Percentiles rank a stretch among this genome's conserved stretches.
Conservation (phyloP, 2,888 invertebrate species). For the Zonitis immaculata region DNA sequence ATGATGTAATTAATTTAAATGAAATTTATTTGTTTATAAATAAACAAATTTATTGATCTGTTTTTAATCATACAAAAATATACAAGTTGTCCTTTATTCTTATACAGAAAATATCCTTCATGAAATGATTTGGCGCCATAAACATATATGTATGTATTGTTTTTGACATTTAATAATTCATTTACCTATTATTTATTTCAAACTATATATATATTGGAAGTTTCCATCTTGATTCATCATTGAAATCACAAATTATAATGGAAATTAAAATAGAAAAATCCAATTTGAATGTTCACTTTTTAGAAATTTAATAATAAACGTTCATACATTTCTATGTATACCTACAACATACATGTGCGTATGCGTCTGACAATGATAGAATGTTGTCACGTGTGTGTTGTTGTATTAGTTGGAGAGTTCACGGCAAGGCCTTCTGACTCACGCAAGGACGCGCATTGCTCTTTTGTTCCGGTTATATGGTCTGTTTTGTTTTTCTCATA, state of each 20-base stretch:
- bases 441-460: conserved; percentile 45
- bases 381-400: conserved; percentile 2
- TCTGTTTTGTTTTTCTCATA: conserved; percentile 11
- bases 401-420: conserved; percentile 15
- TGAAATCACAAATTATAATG: neutral
- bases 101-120: neutral
- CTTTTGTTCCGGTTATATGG: conserved; percentile 41
- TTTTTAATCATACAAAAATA: too few species aligned
- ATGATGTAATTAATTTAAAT: neutral
- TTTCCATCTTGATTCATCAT: neutral
- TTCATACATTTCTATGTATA: neutral
- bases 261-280: too few species aligned
- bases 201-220: neutral
- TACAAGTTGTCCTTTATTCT: neutral
- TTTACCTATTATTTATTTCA: too few species aligned
- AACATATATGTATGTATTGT: too few species aligned
- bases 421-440: conserved; percentile 44
- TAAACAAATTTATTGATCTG: neutral
- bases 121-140: neutral
- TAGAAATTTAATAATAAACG: too few species aligned
- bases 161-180: too few species aligned
- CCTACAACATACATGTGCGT: too few species aligned
- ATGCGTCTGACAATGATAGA: conserved; percentile 3
- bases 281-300: too few species aligned
- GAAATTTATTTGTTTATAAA: neutral